These are phyloP conservation scores for Drosophila prosaltans DNA, from an alignment of 1,140 invertebrate genomes.

Conservation along the genomic window DNA sequence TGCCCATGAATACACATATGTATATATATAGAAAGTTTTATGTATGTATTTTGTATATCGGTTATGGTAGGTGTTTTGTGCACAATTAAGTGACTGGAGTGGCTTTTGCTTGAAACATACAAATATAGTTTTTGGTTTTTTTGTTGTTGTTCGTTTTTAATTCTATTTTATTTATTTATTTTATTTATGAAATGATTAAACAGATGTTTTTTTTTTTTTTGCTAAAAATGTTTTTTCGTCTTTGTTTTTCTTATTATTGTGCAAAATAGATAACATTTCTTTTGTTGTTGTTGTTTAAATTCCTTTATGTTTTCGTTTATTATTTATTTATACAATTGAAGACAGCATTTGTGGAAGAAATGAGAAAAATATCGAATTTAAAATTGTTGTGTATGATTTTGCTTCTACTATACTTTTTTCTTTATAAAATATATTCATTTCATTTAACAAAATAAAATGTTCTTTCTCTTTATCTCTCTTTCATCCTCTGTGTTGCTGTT, in stretches of 20 bases:
- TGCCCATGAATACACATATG: background rate
- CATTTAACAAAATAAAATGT: slow-evolving; percentile 19
- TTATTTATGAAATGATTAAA: slow-evolving; percentile 21
- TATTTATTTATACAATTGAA: slow-evolving; percentile 4
- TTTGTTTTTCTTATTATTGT: slow-evolving; percentile 22
- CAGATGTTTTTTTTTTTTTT: slow-evolving; percentile 22
- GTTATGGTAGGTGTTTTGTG: slow-evolving; percentile 48
- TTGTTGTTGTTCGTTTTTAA: slow-evolving; percentile 6
- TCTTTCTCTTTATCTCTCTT: background rate
- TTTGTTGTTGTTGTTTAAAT: slow-evolving; percentile 9
- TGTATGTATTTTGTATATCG: slow-evolving; percentile 57
- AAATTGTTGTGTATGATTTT: background rate
- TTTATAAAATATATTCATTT: slow-evolving; percentile 15
- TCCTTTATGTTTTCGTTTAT: background rate
- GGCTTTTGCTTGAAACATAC: slow-evolving; percentile 10
- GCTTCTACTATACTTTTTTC: background rate
- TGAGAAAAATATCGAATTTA: slow-evolving; percentile 10
- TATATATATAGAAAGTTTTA: slow-evolving; percentile 11
- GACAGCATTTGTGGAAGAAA: slow-evolving; percentile 4
- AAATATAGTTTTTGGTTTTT: slow-evolving; percentile 23
- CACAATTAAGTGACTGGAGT: slow-evolving; percentile 39
- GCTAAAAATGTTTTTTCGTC: slow-evolving; percentile 15
- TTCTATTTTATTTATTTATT: slow-evolving; percentile 9
- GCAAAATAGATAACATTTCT: slow-evolving; percentile 36
- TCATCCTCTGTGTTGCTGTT: background rate